Conservation (phyloP, 2,113 vertebrate genomes). For the Silurus asotus region DNA sequence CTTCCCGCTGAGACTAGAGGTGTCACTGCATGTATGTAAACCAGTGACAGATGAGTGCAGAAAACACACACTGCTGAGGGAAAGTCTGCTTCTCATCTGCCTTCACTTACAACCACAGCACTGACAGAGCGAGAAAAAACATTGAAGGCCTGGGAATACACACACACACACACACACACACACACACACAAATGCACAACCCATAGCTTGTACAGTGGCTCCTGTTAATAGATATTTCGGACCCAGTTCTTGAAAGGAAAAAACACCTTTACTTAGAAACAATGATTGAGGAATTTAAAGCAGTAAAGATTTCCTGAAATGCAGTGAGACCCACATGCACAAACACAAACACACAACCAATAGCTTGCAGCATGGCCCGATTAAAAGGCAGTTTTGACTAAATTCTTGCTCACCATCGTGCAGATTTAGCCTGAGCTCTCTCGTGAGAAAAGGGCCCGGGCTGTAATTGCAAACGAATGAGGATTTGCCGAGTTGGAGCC, state of each 20-base stretch:
- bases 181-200: background rate
- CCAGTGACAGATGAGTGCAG: slow-evolving; percentile 79
- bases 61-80: slow-evolving; percentile 70
- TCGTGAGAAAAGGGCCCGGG: slow-evolving; percentile 62
- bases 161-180: background rate
- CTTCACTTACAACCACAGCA: slow-evolving; percentile 50
- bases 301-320: background rate
- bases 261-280: background rate
- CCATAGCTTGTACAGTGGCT: background rate
- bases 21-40: slow-evolving; percentile 78
- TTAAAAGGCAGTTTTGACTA: slow-evolving; percentile 34
- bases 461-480: slow-evolving; percentile 63
- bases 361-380: slow-evolving; percentile 25
- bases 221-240: background rate
- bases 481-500: slow-evolving; percentile 63
- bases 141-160: slow-evolving; percentile 24
- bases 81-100: slow-evolving; percentile 62
- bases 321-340: background rate
- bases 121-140: slow-evolving; percentile 48
- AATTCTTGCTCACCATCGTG: slow-evolving; percentile 40
- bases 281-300: background rate
- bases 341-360: background rate
- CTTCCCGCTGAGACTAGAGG: slow-evolving; percentile 74
- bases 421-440: slow-evolving; percentile 59
- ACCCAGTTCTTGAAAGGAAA: background rate